Evolutionary conservation across 2,888 invertebrate genomes (phyloP).

Genomic region (Dorcus hopei): DNA sequence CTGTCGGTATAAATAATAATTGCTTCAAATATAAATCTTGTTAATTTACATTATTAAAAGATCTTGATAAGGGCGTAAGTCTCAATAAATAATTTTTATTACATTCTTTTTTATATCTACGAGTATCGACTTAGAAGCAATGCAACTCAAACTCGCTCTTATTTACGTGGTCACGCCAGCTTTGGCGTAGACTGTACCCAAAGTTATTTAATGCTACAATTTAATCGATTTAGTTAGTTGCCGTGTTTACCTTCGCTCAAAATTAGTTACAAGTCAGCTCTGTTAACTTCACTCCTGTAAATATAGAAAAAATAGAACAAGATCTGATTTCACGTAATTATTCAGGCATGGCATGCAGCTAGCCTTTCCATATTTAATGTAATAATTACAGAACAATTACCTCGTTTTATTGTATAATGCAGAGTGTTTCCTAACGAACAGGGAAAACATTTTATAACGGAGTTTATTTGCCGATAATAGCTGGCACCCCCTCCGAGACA

Average conservation of each 20-base stretch:
- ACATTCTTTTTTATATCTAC: neutral
- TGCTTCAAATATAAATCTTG: slow-evolving; percentile 1
- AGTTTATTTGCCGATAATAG: too few species aligned
- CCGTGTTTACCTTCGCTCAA: slow-evolving; percentile 18
- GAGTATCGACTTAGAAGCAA: too few species aligned
- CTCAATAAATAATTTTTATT: neutral
- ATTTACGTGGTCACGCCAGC: neutral
- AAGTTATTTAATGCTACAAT: slow-evolving; percentile 7
- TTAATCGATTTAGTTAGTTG: slow-evolving; percentile 20
- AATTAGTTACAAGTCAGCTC: slow-evolving; percentile 17
- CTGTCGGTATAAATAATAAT: slow-evolving; percentile 6
- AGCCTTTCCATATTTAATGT: slow-evolving; percentile 13
- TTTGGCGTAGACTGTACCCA: neutral
- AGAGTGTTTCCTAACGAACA: too few species aligned
- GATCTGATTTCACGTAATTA: slow-evolving; percentile 18
- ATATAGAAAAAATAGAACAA: neutral
- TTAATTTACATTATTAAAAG: slow-evolving; percentile 1
- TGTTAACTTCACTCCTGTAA: slow-evolving; percentile 2
- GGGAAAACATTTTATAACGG: too few species aligned
- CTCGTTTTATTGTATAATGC: neutral
- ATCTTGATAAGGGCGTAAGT: neutral
- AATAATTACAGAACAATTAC: slow-evolving; percentile 15
- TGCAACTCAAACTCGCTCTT: too few species aligned
- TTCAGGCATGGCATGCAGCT: slow-evolving; percentile 16
- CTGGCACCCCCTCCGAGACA: too few species aligned